These are phyloP conservation scores for Abrostola tripartita DNA, from an alignment of 2,888 invertebrate species.

Conservation along the genomic window DNA sequence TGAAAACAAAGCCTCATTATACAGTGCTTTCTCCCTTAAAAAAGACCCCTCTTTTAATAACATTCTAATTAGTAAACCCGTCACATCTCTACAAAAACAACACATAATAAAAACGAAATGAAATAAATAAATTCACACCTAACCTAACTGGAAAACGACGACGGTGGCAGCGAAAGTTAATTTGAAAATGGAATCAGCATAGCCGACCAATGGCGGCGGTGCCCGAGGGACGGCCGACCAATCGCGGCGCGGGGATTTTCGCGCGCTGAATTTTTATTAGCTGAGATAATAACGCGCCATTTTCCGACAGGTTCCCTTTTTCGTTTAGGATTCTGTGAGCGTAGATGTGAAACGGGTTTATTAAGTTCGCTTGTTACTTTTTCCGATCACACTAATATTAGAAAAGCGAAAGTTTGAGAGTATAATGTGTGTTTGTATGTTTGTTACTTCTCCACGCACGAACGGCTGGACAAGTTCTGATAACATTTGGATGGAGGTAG, in stretches of 20 bases:
- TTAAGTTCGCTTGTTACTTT: not conserved
- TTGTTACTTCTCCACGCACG: too few species aligned
- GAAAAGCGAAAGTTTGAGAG: too few species aligned
- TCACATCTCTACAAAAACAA: constrained; percentile 51
- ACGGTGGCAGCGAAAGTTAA: constrained; percentile 86
- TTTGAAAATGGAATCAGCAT: constrained; percentile 88
- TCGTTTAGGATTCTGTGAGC: constrained; percentile 66
- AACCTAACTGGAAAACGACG: constrained; percentile 78
- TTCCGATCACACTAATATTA: too few species aligned
- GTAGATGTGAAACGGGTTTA: constrained; percentile 16
- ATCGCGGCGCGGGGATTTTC: constrained; percentile 80
- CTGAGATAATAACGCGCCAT: constrained; percentile 86
- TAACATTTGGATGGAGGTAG: too few species aligned
- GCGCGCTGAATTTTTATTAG: constrained; percentile 89
- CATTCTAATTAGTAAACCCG: constrained; percentile 31
- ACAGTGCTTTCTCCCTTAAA: not conserved
- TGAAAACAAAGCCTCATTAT: not conserved
- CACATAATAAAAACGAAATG: constrained; percentile 73
- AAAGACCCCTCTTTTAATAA: not conserved
- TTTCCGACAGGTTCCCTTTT: constrained; percentile 83
- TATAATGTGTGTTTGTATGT: too few species aligned
- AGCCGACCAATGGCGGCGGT: constrained; percentile 78
- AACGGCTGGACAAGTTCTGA: too few species aligned
- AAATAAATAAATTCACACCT: constrained; percentile 74
- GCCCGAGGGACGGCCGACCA: constrained; percentile 79